Evolutionary conservation across 2,113 vertebrate genomes (phyloP), one percentile per base, ranked within the genome.

Genomic region (Hystrix brachyura): DNA sequence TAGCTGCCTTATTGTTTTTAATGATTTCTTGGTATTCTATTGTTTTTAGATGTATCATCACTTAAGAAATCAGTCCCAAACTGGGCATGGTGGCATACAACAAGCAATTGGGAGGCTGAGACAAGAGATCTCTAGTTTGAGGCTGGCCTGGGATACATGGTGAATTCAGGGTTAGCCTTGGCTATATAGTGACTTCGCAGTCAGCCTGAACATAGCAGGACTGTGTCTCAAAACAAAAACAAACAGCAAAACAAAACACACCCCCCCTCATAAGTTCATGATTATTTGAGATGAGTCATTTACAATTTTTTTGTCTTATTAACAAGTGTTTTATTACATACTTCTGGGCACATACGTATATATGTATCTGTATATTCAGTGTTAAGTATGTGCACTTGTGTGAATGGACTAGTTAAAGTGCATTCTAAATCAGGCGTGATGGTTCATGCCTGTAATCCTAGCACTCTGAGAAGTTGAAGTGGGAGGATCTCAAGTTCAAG

Each of bases 21-120:
- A 55, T 84, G 34, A n/a, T 83, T 93, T 90, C 32, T 93, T 85
- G 74, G n/a, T 59, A 83, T 48, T 74, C 59, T 17, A 34, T 51
- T 82, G 57, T 43, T 91, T 57, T 82, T 74, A 14, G 32, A 71
- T 80, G 60, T 82, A 83, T 17, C n/a, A n/a, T 74, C 29, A 38
- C 74, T 82, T 46, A 82, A 79, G 82, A 87, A 83, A 62, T 64
- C 2, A 62, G 15, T 46, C 21, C n/a, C 6, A 78, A 18, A 13
- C 23, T 51, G 74, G 13, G 46, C 46, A 27, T 78, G 46, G 74
- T 51, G 74, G 25, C 14, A 17, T 51, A 29, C 13, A 76, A 29
- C 25, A 29, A 76, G 43, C 13, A 76, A 25, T 29, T 46, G 72
- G 46, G 46, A 76, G 25, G 72, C 46, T 76, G 43, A 76, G 5